Evolutionary conservation across 2,797 vertebrate species (phyloP).

Genomic region (Limnodromus scolopaceus): DNA sequence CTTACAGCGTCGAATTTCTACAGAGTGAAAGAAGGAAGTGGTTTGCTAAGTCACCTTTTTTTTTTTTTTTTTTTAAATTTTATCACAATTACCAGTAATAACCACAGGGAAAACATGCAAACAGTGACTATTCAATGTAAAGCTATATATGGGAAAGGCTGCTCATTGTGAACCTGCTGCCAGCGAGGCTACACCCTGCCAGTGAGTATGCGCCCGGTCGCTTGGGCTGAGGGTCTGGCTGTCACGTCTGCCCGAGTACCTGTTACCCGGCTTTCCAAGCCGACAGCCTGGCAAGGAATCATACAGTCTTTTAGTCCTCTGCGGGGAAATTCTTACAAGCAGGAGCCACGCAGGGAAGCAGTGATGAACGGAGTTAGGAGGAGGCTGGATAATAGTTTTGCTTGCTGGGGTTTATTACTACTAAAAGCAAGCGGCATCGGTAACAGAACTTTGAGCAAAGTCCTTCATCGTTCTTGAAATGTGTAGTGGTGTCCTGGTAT

Average conservation of each 20-base stretch:
- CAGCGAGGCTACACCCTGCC: background rate
- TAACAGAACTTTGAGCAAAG: background rate
- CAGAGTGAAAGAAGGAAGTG: constrained; percentile 61
- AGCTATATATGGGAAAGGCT: background rate
- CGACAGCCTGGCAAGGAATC: rapidly evolving
- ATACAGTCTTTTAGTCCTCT: background rate
- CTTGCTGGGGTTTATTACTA: background rate
- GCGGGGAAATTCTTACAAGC: background rate
- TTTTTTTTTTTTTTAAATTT: background rate
- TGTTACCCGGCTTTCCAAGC: background rate
- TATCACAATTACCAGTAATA: constrained; percentile 59
- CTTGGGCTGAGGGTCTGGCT: background rate
- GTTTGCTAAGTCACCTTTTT: constrained; percentile 33
- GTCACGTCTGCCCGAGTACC: background rate
- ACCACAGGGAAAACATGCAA: background rate
- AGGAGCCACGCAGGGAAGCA: background rate
- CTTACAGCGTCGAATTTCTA: background rate
- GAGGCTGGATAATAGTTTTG: background rate
- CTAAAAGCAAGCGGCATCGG: rapidly evolving
- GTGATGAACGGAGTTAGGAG: background rate
- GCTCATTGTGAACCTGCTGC: background rate
- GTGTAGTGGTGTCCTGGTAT: background rate
- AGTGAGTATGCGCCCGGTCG: background rate
- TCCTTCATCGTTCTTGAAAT: rapidly evolving
- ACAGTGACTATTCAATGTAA: background rate